These are phyloP conservation scores for Calypte anna DNA, from an alignment of 2,113 vertebrate species.

Conservation along the genomic window DNA sequence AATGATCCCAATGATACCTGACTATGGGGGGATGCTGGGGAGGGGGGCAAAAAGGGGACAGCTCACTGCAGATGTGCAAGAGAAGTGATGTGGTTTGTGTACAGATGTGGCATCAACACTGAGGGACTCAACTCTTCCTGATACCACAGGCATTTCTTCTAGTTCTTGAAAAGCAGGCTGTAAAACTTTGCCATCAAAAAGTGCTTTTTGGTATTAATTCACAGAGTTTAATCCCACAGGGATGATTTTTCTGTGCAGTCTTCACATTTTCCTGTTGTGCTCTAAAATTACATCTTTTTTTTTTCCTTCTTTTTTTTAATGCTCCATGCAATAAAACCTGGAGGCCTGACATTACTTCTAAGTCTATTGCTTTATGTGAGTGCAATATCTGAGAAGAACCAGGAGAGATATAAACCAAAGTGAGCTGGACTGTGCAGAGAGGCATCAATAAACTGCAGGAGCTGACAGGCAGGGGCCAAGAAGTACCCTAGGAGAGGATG, in stretches of 20 bases:
- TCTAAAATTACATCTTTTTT: constrained; percentile 40
- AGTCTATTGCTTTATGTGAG: constrained; percentile 52
- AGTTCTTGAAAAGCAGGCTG: neutral
- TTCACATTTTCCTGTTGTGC: constrained; percentile 35
- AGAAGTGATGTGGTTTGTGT: neutral
- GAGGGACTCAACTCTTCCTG: neutral
- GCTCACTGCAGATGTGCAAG: neutral
- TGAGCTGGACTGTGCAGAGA: neutral
- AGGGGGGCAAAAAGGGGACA: neutral
- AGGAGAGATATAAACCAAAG: constrained; percentile 30
- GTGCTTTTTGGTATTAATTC: constrained; percentile 47
- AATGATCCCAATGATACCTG: neutral
- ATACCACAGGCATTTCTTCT: neutral
- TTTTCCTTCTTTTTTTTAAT: neutral
- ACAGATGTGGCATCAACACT: neutral
- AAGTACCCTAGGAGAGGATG: neutral
- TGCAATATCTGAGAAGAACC: constrained; percentile 45
- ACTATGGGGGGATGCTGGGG: neutral
- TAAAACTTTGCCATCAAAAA: neutral
- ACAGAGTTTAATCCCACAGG: constrained; percentile 18
- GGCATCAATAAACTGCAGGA: neutral
- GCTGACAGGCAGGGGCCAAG: neutral
- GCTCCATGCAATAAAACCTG: constrained; percentile 28
- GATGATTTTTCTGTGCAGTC: constrained; percentile 5
- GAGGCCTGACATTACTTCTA: constrained; percentile 41